phyloP scores from a whole-genome alignment of 2,888 invertebrate genomes.

The Vanessa cardui region DNA sequence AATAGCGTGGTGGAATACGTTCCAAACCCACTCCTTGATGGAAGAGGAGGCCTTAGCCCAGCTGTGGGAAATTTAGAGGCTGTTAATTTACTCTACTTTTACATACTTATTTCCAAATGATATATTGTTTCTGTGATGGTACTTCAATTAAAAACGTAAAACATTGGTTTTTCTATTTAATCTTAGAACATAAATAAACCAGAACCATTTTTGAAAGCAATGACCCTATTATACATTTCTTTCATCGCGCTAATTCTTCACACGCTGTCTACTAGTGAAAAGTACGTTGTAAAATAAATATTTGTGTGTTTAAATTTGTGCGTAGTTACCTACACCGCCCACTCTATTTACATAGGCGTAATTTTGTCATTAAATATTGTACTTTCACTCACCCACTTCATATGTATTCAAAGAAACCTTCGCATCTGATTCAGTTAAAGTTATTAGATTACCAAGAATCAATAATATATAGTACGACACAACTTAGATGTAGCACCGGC shows the following conservation, averaged over 20 bases:
- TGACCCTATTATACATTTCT: constrained; percentile 39
- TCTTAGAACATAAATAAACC: not conserved
- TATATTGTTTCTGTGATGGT: too few relatives aligned
- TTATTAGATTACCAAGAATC: too few relatives aligned
- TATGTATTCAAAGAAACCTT: not conserved
- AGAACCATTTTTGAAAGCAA: constrained; percentile 27
- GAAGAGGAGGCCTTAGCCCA: too few relatives aligned
- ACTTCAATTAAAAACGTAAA: not conserved
- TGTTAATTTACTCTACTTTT: too few relatives aligned
- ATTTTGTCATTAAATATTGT: constrained; percentile 15
- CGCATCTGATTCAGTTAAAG: too few relatives aligned
- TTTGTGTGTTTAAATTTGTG: constrained; percentile 33
- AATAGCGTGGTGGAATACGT: too few relatives aligned
- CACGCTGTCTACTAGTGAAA: constrained; percentile 36
- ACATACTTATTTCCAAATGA: too few relatives aligned
- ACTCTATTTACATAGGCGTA: constrained; percentile 19
- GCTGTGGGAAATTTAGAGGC: too few relatives aligned
- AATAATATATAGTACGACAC: too few relatives aligned
- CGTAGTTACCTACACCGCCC: constrained; percentile 1
- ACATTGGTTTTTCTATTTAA: not conserved
- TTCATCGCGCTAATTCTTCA: constrained; percentile 32
- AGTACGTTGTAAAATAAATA: constrained; percentile 36
- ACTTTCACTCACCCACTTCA: not conserved
- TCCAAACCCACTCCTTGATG: too few relatives aligned
- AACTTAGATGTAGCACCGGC: too few relatives aligned